Evolutionary conservation across 2,113 vertebrate genomes (phyloP).

Genomic region (Chaetops frenatus): DNA sequence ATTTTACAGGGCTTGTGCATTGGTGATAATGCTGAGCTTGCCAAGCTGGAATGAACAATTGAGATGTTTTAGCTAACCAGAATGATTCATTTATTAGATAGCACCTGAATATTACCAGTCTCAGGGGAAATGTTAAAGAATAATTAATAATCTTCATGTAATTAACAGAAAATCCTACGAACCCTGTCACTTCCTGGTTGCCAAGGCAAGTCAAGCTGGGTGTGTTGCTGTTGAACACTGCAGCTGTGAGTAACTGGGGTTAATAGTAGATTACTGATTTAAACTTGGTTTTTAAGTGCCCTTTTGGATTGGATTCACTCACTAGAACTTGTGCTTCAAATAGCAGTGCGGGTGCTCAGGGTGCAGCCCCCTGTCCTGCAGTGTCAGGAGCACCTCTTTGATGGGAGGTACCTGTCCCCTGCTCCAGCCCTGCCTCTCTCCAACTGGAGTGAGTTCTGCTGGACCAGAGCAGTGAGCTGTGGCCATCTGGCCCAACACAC

Average conservation of each 20-base stretch:
- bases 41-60: neutral
- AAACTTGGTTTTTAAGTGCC: neutral
- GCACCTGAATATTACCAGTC: neutral
- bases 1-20: neutral
- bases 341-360: neutral
- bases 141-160: neutral
- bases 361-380: neutral
- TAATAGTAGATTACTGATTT: neutral
- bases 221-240: neutral
- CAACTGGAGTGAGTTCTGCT: neutral
- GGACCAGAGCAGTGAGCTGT: neutral
- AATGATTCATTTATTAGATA: neutral
- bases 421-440: neutral
- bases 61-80: neutral
- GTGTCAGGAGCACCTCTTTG: neutral
- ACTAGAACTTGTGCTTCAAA: neutral
- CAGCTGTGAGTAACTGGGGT: neutral
- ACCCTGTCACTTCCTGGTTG: neutral
- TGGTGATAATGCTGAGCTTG: neutral
- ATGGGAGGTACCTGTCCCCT: accelerated
- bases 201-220: accelerated
- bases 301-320: neutral
- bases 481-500: no score
- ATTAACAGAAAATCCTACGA: neutral
- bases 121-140: neutral